Conservation (phyloP, 2,888 invertebrate genomes). For the Cantharis flavilabris region DNA sequence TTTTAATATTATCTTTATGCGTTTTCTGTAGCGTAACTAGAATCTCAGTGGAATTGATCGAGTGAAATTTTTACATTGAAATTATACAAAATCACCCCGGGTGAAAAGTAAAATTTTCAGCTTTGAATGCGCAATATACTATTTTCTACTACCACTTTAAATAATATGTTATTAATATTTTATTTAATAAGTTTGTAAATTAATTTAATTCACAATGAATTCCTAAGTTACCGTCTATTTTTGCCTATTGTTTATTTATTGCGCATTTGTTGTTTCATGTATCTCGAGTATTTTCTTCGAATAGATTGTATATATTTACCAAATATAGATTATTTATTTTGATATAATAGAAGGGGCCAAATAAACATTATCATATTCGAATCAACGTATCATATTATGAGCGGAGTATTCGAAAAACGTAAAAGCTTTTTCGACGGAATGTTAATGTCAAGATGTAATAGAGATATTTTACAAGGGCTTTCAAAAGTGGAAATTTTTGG, state of each 20-base stretch:
- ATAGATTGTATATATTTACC: background rate
- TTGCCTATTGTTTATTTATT: background rate
- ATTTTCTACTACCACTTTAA: too few relatives aligned
- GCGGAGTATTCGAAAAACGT: background rate
- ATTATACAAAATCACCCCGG: too few relatives aligned
- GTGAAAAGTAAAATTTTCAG: too few relatives aligned
- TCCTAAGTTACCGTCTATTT: background rate
- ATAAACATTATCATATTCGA: background rate
- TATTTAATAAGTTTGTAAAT: too few relatives aligned
- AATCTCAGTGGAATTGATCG: too few relatives aligned
- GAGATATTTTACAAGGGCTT: background rate
- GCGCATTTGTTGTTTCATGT: background rate
- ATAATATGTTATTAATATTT: too few relatives aligned
- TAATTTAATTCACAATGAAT: background rate
- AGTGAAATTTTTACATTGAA: too few relatives aligned
- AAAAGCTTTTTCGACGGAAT: background rate
- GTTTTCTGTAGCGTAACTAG: too few relatives aligned
- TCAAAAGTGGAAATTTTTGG: background rate
- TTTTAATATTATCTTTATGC: too few relatives aligned
- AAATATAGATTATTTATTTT: background rate
- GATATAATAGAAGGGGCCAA: background rate
- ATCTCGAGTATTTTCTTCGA: background rate
- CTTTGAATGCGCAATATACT: too few relatives aligned
- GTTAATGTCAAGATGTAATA: background rate
- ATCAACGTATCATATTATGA: background rate